These are phyloP conservation scores for Oryzias dopingdopingensis DNA, from an alignment of 2,797 vertebrate genomes.

Conservation along the genomic window DNA sequence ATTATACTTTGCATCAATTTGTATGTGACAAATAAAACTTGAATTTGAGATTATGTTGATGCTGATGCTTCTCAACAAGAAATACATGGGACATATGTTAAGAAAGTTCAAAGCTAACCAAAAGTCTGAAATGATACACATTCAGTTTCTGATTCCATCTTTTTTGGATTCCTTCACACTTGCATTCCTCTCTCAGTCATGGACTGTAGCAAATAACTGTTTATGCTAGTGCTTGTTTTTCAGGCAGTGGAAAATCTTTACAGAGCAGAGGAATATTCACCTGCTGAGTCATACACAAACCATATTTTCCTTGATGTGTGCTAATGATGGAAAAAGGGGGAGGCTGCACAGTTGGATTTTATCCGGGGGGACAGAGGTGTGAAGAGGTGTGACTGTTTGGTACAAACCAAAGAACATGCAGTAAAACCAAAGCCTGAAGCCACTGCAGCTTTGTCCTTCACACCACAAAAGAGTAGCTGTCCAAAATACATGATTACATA, in stretches of 20 bases:
- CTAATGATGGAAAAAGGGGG: slow-evolving; percentile 65
- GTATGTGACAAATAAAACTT: too few species aligned
- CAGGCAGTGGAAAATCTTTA: slow-evolving; percentile 45
- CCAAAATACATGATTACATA: too few species aligned
- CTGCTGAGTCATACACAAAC: slow-evolving; percentile 60
- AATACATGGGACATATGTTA: too few species aligned
- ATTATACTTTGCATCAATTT: too few species aligned
- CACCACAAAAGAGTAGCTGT: too few species aligned
- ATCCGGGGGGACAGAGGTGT: slow-evolving; percentile 32
- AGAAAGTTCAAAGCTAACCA: not conserved
- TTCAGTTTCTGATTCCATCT: not conserved
- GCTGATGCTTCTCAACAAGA: too few species aligned
- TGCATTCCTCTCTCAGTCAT: slow-evolving; percentile 10
- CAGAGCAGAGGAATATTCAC: slow-evolving; percentile 57
- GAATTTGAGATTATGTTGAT: too few species aligned
- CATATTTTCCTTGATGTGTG: slow-evolving; percentile 63
- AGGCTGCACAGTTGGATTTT: slow-evolving; percentile 28
- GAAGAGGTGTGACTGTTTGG: slow-evolving; percentile 9
- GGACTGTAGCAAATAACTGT: slow-evolving; percentile 15
- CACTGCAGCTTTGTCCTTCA: too few species aligned
- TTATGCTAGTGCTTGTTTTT: slow-evolving; percentile 35
- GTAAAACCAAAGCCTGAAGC: too few species aligned
- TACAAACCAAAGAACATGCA: slow-evolving; percentile 2
- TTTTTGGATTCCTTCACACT: not conserved
- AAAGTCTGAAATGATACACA: not conserved